Conservation (phyloP, 2,888 invertebrate species). For the Syritta pipiens region DNA sequence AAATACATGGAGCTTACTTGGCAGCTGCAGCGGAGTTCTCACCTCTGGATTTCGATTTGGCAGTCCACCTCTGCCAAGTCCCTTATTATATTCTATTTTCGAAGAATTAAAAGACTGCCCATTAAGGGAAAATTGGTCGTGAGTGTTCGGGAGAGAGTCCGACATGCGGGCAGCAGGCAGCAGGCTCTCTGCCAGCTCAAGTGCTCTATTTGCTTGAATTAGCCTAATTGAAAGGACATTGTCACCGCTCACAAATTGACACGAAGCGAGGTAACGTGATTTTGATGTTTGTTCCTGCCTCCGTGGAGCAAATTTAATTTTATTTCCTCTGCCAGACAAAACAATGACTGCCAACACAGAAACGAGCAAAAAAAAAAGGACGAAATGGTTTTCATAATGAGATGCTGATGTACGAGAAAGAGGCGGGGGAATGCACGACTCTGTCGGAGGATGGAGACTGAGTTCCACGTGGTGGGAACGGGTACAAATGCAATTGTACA, state of each 20-base stretch:
- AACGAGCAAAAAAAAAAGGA: background rate
- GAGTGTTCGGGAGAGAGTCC: background rate
- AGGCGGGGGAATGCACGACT: slow-evolving; percentile 25
- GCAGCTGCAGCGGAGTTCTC: slow-evolving; percentile 38
- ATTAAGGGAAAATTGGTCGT: slow-evolving; percentile 5
- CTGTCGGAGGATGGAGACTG: slow-evolving; percentile 34
- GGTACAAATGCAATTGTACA: slow-evolving; percentile 4
- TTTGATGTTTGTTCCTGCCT: slow-evolving; percentile 53
- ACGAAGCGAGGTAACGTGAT: slow-evolving; percentile 38
- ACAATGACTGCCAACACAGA: slow-evolving; percentile 17
- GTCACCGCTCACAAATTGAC: slow-evolving; percentile 53
- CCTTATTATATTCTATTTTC: slow-evolving; percentile 6
- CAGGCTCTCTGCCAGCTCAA: background rate
- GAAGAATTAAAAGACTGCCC: slow-evolving; percentile 8
- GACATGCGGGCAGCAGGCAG: background rate
- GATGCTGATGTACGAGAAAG: slow-evolving; percentile 34
- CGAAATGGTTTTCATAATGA: slow-evolving; percentile 48
- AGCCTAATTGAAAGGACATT: slow-evolving; percentile 63
- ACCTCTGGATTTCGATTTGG: slow-evolving; percentile 36
- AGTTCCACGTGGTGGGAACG: slow-evolving; percentile 28
- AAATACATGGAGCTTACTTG: slow-evolving; percentile 17
- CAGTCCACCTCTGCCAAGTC: slow-evolving; percentile 4
- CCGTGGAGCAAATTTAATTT: slow-evolving; percentile 52
- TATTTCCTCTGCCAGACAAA: slow-evolving; percentile 53
- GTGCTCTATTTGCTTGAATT: slow-evolving; percentile 45